phyloP scores from a whole-genome alignment of 2,888 invertebrate species.

The Lysandra coridon region DNA sequence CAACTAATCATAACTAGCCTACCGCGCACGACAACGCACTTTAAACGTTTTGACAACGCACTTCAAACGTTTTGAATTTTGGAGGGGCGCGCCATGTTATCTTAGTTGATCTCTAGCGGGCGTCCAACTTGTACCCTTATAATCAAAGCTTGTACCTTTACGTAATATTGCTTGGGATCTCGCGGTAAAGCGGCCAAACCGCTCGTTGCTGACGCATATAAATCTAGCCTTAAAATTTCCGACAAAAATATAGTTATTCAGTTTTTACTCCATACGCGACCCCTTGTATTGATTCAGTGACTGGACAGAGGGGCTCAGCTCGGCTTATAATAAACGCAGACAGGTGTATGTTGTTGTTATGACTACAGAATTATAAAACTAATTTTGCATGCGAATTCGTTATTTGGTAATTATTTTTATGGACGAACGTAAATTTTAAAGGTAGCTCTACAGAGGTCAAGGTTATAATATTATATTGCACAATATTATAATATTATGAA shows the following conservation, averaged over 20 bases:
- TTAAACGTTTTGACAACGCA: too few relatives aligned
- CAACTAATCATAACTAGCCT: too few relatives aligned
- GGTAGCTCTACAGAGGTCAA: not conserved
- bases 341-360: not conserved
- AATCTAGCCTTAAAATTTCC: not conserved
- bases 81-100: too few relatives aligned
- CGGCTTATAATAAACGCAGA: not conserved
- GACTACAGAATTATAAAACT: not conserved
- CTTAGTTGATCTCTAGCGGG: too few relatives aligned
- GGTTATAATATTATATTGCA: not conserved
- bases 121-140: too few relatives aligned
- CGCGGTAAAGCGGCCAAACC: too few relatives aligned
- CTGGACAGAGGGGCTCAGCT: constrained; percentile 4
- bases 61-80: too few relatives aligned
- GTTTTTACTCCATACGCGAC: not conserved
- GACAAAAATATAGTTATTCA: not conserved
- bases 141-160: too few relatives aligned
- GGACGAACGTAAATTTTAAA: not conserved
- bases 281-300: constrained; percentile 5
- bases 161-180: too few relatives aligned
- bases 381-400: not conserved
- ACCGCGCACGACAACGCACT: too few relatives aligned
- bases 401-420: not conserved
- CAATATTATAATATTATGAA: not conserved
- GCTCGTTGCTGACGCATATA: too few relatives aligned